Evolutionary conservation across 2,113 vertebrate genomes (phyloP).

Genomic region (Varanus salvator): DNA sequence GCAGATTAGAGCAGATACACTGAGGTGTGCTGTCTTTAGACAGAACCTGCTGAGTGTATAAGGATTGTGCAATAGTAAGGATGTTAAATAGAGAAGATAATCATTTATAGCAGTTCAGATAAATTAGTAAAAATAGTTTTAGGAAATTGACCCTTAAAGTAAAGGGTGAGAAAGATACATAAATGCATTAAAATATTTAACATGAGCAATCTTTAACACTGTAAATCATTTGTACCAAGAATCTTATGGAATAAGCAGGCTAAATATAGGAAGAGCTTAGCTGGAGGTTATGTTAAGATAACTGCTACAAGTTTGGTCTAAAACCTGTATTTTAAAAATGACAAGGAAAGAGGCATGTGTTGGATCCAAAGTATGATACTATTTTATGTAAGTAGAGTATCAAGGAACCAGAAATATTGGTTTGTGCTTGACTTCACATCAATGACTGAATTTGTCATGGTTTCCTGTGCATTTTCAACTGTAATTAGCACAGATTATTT

Average conservation of each 20-base stretch:
- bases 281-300: neutral
- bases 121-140: constrained; percentile 11
- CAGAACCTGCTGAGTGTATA: neutral
- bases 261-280: neutral
- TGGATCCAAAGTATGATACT: neutral
- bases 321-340: neutral
- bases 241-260: neutral
- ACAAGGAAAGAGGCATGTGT: neutral
- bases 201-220: neutral
- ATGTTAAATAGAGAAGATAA: constrained; percentile 7
- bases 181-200: constrained; percentile 1
- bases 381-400: constrained; percentile 3
- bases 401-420: constrained; percentile 26
- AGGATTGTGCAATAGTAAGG: neutral
- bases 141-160: neutral
- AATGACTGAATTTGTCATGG: neutral
- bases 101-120: constrained; percentile 7
- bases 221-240: neutral
- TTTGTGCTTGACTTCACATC: constrained; percentile 28
- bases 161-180: neutral
- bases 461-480: neutral
- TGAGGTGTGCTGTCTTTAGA: neutral
- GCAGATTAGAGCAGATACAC: neutral
- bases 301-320: neutral
- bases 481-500: neutral